Percentiles rank a stretch among this genome's conserved stretches.
Conservation (phyloP, 2,113 vertebrate species). For the Probosciger aterrimus region DNA sequence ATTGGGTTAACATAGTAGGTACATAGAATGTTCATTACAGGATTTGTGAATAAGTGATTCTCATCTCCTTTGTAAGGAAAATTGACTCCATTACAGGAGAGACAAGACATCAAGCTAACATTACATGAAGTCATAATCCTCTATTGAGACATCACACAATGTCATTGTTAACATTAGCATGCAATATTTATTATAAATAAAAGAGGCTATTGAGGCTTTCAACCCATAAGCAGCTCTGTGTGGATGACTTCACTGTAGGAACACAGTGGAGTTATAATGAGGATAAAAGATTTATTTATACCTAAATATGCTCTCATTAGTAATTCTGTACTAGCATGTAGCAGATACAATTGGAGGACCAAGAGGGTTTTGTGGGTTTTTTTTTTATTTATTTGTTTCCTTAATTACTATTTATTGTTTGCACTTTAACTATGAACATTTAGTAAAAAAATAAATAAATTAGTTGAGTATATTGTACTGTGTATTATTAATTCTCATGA, state of each 20-base stretch:
- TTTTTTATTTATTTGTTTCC: background rate
- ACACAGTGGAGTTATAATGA: slow-evolving; percentile 38
- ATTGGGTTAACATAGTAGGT: background rate
- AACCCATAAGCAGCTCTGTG: slow-evolving; percentile 38
- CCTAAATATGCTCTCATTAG: slow-evolving; percentile 50
- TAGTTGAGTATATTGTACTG: background rate
- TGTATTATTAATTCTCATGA: background rate
- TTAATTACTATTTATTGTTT: background rate
- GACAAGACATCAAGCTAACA: slow-evolving; percentile 35
- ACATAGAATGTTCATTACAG: background rate
- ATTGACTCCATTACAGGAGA: slow-evolving; percentile 35
- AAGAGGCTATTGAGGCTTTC: slow-evolving; percentile 49
- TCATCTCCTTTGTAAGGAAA: slow-evolving; percentile 28
- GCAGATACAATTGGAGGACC: slow-evolving; percentile 18
- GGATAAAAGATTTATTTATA: slow-evolving; percentile 66
- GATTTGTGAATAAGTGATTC: background rate
- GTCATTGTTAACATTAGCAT: slow-evolving; percentile 32
- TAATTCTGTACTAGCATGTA: slow-evolving; percentile 32
- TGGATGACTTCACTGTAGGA: slow-evolving; percentile 55
- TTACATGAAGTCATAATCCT: slow-evolving; percentile 42
- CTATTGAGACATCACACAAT: slow-evolving; percentile 42
- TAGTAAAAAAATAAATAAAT: background rate
- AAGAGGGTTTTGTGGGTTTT: background rate
- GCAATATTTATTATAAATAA: slow-evolving; percentile 66
- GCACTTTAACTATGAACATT: background rate